phyloP scores from a whole-genome alignment of 1,140 invertebrate genomes.

The Maconellicoccus hirsutus region DNA sequence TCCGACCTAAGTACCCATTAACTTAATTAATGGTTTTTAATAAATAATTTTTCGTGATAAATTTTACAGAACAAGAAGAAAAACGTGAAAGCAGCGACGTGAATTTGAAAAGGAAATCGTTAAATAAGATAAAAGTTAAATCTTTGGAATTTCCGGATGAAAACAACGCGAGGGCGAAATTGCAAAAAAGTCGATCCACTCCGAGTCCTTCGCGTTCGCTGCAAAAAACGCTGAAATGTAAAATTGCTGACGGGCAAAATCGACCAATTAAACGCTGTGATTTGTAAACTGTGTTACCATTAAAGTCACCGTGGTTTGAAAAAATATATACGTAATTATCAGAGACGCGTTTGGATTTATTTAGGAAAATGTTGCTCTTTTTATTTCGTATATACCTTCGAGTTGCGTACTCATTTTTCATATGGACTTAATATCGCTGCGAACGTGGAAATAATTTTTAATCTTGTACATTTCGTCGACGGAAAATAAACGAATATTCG shows the following conservation, averaged over 20 bases:
- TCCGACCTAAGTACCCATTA: too few relatives aligned
- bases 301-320: neutral
- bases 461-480: neutral
- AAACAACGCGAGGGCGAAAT: neutral
- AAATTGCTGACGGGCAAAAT: neutral
- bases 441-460: neutral
- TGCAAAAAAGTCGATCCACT: neutral
- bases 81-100: neutral
- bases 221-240: neutral
- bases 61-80: neutral
- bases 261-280: neutral
- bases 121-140: neutral
- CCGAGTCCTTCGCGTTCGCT: neutral
- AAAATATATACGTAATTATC: neutral
- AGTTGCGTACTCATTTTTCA: too few relatives aligned
- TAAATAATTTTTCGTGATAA: too few relatives aligned
- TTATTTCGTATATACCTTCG: too few relatives aligned
- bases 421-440: too few relatives aligned
- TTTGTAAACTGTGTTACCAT: neutral
- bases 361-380: too few relatives aligned
- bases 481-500: neutral
- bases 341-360: too few relatives aligned
- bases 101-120: neutral
- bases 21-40: too few relatives aligned
- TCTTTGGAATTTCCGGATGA: neutral